A percentile compares a stretch with the other conserved stretches of the same genome.
phyloP scores from a whole-genome alignment of 2,113 vertebrate species.

The Hyperopisus bebe region DNA sequence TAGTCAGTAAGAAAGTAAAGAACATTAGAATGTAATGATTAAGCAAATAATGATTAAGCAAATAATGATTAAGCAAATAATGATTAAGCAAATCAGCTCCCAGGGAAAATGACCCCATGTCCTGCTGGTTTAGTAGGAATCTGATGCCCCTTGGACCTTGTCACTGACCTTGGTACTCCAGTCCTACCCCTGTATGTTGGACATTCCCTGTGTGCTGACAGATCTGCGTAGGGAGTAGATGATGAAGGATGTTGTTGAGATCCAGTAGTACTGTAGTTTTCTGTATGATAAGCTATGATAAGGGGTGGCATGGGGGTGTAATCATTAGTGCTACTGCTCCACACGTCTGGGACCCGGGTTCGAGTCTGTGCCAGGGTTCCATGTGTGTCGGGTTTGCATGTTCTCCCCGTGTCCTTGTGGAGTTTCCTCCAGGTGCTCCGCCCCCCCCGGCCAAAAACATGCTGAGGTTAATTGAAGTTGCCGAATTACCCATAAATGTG shows the following conservation, averaged over 20 bases:
- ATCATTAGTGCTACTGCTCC: too few species aligned
- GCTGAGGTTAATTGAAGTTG: neutral
- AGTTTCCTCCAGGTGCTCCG: too few species aligned
- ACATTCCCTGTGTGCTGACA: neutral
- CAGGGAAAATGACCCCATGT: neutral
- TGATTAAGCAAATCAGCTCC: neutral
- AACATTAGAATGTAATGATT: neutral
- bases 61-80: too few species aligned
- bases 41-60: too few species aligned
- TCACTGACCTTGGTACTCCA: neutral
- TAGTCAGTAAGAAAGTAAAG: neutral
- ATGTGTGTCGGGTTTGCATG: neutral
- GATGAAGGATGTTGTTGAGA: neutral
- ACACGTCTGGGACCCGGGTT: too few species aligned
- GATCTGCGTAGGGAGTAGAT: neutral
- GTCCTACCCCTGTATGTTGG: neutral
- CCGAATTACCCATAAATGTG: too few species aligned
- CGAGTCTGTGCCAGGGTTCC: too few species aligned
- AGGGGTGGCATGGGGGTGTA: too few species aligned
- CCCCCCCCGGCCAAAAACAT: too few species aligned
- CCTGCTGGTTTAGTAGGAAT: neutral
- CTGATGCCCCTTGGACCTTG: neutral
- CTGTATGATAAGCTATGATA: neutral
- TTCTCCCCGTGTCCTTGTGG: neutral
- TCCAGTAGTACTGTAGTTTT: neutral